Base-by-base conservation (phyloP, 2,888 invertebrate species). In the Hemaris fuciformis region DNA sequence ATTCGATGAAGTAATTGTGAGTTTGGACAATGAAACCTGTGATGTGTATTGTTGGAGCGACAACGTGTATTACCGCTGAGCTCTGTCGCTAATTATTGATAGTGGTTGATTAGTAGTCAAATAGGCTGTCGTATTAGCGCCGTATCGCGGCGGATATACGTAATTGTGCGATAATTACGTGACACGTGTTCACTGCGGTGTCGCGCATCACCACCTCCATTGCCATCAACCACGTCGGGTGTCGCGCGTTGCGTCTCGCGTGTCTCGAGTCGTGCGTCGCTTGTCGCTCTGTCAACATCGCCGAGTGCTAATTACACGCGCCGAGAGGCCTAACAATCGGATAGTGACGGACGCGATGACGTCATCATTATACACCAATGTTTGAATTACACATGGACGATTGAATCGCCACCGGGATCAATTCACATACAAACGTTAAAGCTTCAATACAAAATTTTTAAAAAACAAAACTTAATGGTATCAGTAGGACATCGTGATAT, bases 291-390 rank as follows among this genome's bases (percentile, higher is more conserved):
- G 57, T 34, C 31, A 58, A 62, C 60, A 59, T 64, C 66, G 43
- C 57, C 61, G 64, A 62, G 66, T 65, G 62, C 64, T 65, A 66
- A 67, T 64, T 66, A 62, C 66, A 62, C 64, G 66, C 57, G n/a
- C 38, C n/a, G 38, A 38, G 46, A 23, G 46, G 22, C 22, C 22
- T 10, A 46, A 46, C 46, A 46, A 46, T 46, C 69, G 69, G 68
- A 68, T 67, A 69, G 63, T 62, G 68, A 25, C 34, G 23, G 64
- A 34, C 62, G 23, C 43, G 41, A 43, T 59, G 66, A 57, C 62
- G 48, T 38, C 38, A 38, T 38, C 38, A 38, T 38, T 38, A 38
- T 13, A 10, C 10, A 38, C 13, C 38, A 38, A 4, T n/a, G n/a
- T 38, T 38, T 3, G 38, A 45, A 45, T 22, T 22, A 45, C n/a